Conservation (phyloP, 1,140 invertebrate genomes). For the Orchesella cincta region DNA sequence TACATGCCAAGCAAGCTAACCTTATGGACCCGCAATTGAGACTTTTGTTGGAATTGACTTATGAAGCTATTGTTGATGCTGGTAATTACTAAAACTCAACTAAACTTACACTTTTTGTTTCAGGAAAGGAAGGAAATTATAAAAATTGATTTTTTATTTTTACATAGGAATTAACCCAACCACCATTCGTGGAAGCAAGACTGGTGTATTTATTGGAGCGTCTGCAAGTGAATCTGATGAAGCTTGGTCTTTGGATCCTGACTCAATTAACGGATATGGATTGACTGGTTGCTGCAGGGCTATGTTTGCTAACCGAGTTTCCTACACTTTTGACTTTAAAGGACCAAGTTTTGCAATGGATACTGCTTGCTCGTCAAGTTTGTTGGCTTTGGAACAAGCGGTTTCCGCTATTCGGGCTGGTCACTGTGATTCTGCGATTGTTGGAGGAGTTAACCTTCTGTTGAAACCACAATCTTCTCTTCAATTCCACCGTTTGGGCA, state of each 20-base stretch:
- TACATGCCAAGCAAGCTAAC: slow-evolving; percentile 89
- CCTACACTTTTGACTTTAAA: slow-evolving; percentile 90
- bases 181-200: slow-evolving; percentile 77
- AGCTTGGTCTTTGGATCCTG: slow-evolving; percentile 71
- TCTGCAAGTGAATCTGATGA: slow-evolving; percentile 84
- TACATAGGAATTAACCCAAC: slow-evolving; percentile 73
- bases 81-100: slow-evolving; percentile 58
- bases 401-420: slow-evolving; percentile 76
- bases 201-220: slow-evolving; percentile 88
- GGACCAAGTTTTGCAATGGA: slow-evolving; percentile 90
- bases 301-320: slow-evolving; percentile 96
- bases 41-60: slow-evolving; percentile 85
- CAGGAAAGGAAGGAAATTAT: too few species aligned
- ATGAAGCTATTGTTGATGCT: slow-evolving; percentile 93
- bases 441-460: slow-evolving; percentile 78
- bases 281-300: slow-evolving; percentile 73
- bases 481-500: slow-evolving; percentile 88
- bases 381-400: slow-evolving; percentile 86
- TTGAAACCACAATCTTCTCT: slow-evolving; percentile 85
- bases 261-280: slow-evolving; percentile 85
- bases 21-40: slow-evolving; percentile 94
- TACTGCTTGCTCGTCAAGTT: slow-evolving; percentile 91
- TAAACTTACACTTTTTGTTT: slow-evolving; percentile 9
- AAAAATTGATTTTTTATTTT: slow-evolving; percentile 33
- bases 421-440: slow-evolving; percentile 88